Percentiles rank a stretch among this genome's conserved stretches.
Evolutionary conservation across 2,888 invertebrate genomes (phyloP).

Genomic region (Notodonta ziczac): DNA sequence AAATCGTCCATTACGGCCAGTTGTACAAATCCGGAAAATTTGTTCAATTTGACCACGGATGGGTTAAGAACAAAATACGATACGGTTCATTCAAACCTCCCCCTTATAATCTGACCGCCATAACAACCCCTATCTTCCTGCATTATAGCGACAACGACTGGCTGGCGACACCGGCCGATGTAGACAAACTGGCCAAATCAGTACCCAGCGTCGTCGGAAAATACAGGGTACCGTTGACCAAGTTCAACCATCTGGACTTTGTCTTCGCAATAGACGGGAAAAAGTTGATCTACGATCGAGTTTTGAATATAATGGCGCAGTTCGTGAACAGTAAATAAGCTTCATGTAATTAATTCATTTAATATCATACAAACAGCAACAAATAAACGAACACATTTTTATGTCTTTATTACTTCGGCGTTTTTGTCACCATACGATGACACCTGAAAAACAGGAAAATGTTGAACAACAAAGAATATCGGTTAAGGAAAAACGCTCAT

Average conservation of each 20-base stretch:
- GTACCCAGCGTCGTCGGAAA: constrained; percentile 74
- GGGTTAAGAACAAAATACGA: constrained; percentile 61
- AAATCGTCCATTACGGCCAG: constrained; percentile 81
- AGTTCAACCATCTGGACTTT: constrained; percentile 85
- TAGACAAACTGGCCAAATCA: constrained; percentile 65
- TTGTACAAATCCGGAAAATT: constrained; percentile 74
- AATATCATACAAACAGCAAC: constrained; percentile 1
- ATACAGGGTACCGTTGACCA: constrained; percentile 69
- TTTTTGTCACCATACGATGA: constrained; percentile 19
- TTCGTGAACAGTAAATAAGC: constrained; percentile 46
- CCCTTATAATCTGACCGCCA: constrained; percentile 71
- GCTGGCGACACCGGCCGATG: constrained; percentile 76
- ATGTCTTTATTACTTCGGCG: constrained; percentile 12
- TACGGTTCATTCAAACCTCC: constrained; percentile 82
- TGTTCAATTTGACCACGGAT: constrained; percentile 78
- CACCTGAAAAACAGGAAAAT: constrained; percentile 20
- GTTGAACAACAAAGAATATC: no score
- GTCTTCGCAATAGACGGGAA: constrained; percentile 84
- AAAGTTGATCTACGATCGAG: constrained; percentile 82
- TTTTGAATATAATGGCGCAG: constrained; percentile 72
- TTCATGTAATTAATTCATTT: background rate
- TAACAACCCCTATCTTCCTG: constrained; percentile 76
- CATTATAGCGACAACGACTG: constrained; percentile 82
- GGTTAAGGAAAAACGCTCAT: no score
- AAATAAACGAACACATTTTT: constrained; percentile 30